phyloP scores from a whole-genome alignment of 2,888 invertebrate genomes.

The Aquatica leii region DNA sequence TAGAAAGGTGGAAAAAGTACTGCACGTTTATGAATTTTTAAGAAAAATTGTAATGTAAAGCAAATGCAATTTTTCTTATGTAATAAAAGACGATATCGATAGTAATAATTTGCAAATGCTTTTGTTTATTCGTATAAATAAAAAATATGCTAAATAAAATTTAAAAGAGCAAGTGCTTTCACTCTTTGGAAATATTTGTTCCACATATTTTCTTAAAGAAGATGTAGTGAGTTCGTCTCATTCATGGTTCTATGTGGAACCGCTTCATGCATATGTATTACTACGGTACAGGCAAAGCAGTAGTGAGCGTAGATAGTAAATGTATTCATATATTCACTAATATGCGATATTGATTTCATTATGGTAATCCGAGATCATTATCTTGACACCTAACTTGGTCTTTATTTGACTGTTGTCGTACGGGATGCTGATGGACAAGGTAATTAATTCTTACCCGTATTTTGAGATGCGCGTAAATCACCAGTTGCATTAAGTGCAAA shows the following conservation, averaged over 20 bases:
- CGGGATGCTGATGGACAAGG: slow-evolving; percentile 44
- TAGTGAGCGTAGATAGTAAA: slow-evolving; percentile 49
- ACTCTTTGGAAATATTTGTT: slow-evolving; percentile 41
- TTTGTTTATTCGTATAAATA: too few relatives aligned
- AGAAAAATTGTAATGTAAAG: too few relatives aligned
- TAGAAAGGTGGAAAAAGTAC: too few relatives aligned
- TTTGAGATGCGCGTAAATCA: neutral
- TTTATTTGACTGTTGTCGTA: slow-evolving; percentile 49
- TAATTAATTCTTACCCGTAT: slow-evolving; percentile 29
- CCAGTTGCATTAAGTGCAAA: too few relatives aligned
- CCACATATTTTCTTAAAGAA: slow-evolving; percentile 48
- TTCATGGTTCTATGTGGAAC: slow-evolving; percentile 42
- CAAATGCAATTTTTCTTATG: too few relatives aligned
- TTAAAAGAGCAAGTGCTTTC: slow-evolving; percentile 39
- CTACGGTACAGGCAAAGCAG: slow-evolving; percentile 42
- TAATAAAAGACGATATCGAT: too few relatives aligned
- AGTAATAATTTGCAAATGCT: too few relatives aligned
- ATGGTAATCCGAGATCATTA: slow-evolving; percentile 60
- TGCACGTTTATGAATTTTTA: too few relatives aligned
- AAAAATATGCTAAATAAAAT: slow-evolving; percentile 7
- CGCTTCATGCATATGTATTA: slow-evolving; percentile 48
- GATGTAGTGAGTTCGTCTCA: slow-evolving; percentile 47
- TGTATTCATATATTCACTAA: slow-evolving; percentile 60
- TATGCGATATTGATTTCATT: slow-evolving; percentile 61
- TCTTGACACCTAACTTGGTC: slow-evolving; percentile 58